These are phyloP conservation scores for Sycophaga agraensis DNA, from an alignment of 1,140 invertebrate species.

Conservation along the genomic window DNA sequence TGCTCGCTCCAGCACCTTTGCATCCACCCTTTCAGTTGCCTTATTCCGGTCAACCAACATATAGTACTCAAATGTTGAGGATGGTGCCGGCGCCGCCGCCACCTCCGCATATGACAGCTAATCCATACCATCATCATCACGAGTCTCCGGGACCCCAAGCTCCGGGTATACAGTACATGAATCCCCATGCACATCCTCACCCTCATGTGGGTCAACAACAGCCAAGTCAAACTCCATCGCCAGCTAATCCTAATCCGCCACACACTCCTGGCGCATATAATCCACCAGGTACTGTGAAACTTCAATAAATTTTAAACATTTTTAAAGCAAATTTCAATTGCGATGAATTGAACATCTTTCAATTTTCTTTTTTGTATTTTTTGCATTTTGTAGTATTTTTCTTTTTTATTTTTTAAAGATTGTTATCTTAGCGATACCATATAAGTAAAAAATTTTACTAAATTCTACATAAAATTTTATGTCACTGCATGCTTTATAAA, in stretches of 20 bases:
- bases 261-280: slow-evolving; percentile 63
- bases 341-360: too few relatives aligned
- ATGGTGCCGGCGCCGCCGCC: slow-evolving; percentile 55
- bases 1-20: slow-evolving; percentile 70
- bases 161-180: slow-evolving; percentile 63
- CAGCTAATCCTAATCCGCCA: slow-evolving; percentile 63
- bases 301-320: neutral
- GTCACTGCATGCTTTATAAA: too few relatives aligned
- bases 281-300: slow-evolving; percentile 51
- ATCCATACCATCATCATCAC: slow-evolving; percentile 64
- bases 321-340: too few relatives aligned
- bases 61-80: slow-evolving; percentile 58
- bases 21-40: slow-evolving; percentile 67
- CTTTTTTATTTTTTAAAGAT: too few relatives aligned
- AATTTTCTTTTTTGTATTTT: too few relatives aligned
- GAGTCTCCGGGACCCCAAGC: slow-evolving; percentile 60
- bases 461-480: too few relatives aligned
- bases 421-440: too few relatives aligned
- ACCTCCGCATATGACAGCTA: slow-evolving; percentile 58
- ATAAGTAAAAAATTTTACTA: too few relatives aligned
- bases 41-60: slow-evolving; percentile 60
- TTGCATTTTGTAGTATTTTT: too few relatives aligned
- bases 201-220: slow-evolving; percentile 57
- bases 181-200: slow-evolving; percentile 58
- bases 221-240: slow-evolving; percentile 65